phyloP scores from a whole-genome alignment of 2,888 invertebrate genomes.

The Melinaea marsaeus region DNA sequence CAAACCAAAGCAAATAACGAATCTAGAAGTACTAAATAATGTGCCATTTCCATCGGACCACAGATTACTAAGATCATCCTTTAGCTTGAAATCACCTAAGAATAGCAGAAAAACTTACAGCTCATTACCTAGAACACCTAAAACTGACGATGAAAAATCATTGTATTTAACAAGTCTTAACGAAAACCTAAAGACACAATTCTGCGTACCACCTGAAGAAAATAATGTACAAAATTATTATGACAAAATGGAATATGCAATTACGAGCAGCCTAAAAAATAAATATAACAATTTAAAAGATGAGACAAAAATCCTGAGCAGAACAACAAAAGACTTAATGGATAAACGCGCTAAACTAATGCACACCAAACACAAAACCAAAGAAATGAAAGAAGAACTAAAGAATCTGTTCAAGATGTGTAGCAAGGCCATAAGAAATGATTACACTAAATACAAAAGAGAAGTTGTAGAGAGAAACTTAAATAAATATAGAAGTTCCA shows the following conservation, averaged over 20 bases:
- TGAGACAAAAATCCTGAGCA: not conserved
- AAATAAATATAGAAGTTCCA: slow-evolving; percentile 11
- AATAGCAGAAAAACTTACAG: not conserved
- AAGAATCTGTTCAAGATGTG: slow-evolving; percentile 6
- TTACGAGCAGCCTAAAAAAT: not conserved
- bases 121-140: not conserved
- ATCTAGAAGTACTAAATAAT: slow-evolving; percentile 2
- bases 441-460: slow-evolving; percentile 10
- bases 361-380: slow-evolving; percentile 10
- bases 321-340: slow-evolving; percentile 4
- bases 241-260: not conserved
- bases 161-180: not conserved
- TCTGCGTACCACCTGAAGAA: not conserved
- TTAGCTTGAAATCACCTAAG: not conserved
- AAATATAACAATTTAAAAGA: not conserved
- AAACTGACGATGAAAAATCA: not conserved
- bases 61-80: not conserved
- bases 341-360: slow-evolving; percentile 3
- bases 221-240: not conserved
- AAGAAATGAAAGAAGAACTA: slow-evolving; percentile 14
- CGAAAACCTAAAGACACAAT: not conserved
- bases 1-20: not conserved
- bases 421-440: slow-evolving; percentile 12
- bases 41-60: too few relatives aligned
- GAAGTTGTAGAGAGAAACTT: slow-evolving; percentile 15